Percentiles rank a stretch among this genome's conserved stretches.
Evolutionary conservation across 2,113 vertebrate species (phyloP).

Genomic region (Python bivittatus): DNA sequence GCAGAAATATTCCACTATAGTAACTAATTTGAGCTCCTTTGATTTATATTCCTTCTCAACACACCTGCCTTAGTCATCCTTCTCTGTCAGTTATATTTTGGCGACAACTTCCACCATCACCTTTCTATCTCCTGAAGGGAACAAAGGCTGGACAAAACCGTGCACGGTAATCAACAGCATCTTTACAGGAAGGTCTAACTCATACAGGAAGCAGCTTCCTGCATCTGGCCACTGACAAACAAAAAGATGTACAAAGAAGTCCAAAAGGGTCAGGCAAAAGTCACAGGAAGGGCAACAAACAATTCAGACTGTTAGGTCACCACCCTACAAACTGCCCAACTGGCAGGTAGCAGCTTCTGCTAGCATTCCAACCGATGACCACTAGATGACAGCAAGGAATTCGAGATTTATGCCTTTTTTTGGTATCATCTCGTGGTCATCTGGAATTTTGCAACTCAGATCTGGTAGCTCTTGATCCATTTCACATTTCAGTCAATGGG

Average conservation of each 20-base stretch:
- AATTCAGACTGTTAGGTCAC: not conserved
- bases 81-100: slow-evolving; percentile 12
- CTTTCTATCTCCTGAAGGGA: slow-evolving; percentile 1
- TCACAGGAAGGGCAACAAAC: not conserved
- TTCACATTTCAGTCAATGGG: not conserved
- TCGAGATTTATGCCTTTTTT: not conserved
- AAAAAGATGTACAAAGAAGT: not conserved
- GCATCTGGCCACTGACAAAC: not conserved
- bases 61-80: not conserved
- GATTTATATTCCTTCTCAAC: not conserved
- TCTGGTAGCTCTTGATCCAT: not conserved
- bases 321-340: not conserved
- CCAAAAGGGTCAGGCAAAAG: not conserved
- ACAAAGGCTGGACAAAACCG: not conserved
- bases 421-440: not conserved
- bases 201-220: slow-evolving; percentile 4
- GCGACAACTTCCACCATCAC: not conserved
- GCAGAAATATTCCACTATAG: not conserved
- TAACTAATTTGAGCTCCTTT: slow-evolving; percentile 20
- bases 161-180: slow-evolving; percentile 1
- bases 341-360: not conserved
- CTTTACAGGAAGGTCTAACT: slow-evolving; percentile 21
- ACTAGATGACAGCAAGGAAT: not conserved
- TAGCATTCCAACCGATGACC: not conserved
- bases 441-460: not conserved